Percentiles rank a stretch among this genome's conserved stretches.
phyloP scores from a whole-genome alignment of 2,888 invertebrate species.

The Drosophila subquinaria region DNA sequence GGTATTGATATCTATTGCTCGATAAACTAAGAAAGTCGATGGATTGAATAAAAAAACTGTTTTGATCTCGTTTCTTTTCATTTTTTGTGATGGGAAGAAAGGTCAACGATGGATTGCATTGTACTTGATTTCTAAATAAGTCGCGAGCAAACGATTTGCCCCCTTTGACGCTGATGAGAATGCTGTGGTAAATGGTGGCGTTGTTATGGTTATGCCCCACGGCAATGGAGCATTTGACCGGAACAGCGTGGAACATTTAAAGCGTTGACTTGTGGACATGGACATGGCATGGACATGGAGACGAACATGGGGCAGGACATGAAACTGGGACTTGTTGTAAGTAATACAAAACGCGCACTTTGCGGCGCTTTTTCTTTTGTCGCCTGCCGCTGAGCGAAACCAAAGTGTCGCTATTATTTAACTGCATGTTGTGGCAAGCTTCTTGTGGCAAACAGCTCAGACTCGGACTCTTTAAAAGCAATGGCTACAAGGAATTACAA shows the following conservation, averaged over 20 bases:
- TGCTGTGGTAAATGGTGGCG: conserved; percentile 43
- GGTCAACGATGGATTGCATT: conserved; percentile 18
- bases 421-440: conserved; percentile 60
- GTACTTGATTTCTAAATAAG: conserved; percentile 39
- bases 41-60: background rate
- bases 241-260: conserved; percentile 71
- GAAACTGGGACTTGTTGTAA: conserved; percentile 38
- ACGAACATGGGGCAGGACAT: background rate
- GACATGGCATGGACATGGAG: conserved; percentile 2
- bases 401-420: conserved; percentile 80
- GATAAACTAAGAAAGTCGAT: background rate
- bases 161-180: conserved; percentile 29
- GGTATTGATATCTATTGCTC: background rate
- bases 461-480: conserved; percentile 61
- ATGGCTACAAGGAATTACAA: conserved; percentile 61
- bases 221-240: conserved; percentile 74
- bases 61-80: background rate
- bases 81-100: background rate
- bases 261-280: conserved; percentile 58
- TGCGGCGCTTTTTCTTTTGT: conserved; percentile 63
- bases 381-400: conserved; percentile 56
- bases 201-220: conserved; percentile 79
- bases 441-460: conserved; percentile 38
- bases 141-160: conserved; percentile 37
- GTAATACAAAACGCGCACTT: conserved; percentile 79